Conservation (phyloP, 2,113 vertebrate genomes). For the Synodontis membranacea region DNA sequence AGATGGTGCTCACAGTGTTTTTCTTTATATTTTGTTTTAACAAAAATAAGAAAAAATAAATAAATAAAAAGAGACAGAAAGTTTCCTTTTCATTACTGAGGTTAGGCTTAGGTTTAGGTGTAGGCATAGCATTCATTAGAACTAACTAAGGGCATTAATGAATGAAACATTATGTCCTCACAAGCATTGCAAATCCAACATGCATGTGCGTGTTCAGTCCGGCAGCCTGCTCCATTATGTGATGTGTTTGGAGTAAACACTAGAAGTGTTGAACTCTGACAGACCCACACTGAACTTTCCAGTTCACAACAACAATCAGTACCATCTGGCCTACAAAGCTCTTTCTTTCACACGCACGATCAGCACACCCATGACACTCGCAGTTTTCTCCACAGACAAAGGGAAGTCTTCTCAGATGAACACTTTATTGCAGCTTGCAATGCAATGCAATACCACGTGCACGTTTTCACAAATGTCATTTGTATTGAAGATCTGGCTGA, state of each 20-base stretch:
- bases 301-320: slow-evolving; percentile 52
- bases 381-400: slow-evolving; percentile 9
- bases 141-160: no score
- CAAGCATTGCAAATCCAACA: no score
- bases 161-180: no score
- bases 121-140: no score
- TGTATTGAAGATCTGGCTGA: neutral
- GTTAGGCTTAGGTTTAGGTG: no score
- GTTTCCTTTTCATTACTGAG: no score
- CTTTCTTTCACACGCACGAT: slow-evolving; percentile 31
- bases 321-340: slow-evolving; percentile 60
- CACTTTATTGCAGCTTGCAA: neutral
- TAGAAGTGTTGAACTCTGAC: slow-evolving; percentile 22
- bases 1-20: no score
- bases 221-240: slow-evolving; percentile 3
- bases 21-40: no score
- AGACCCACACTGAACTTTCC: slow-evolving; percentile 28
- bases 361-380: slow-evolving; percentile 18
- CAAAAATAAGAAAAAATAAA: no score
- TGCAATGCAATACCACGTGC: neutral
- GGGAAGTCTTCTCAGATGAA: neutral
- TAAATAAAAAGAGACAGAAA: no score
- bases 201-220: neutral
- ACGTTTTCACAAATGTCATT: neutral
- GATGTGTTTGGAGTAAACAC: slow-evolving; percentile 33